phyloP scores from a whole-genome alignment of 2,797 vertebrate species.

The Rhincodon typus region DNA sequence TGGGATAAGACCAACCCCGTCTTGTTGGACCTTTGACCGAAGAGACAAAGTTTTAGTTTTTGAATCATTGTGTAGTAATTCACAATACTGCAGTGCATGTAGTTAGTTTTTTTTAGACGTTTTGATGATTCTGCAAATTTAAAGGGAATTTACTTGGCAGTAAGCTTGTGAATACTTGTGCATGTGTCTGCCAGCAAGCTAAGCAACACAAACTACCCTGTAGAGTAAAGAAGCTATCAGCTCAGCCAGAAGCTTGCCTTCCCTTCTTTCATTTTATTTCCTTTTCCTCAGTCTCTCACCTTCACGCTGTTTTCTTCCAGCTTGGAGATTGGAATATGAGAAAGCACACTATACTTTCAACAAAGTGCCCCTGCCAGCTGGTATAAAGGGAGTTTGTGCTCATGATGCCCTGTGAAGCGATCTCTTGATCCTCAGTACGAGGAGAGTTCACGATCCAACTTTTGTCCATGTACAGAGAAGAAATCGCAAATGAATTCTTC shows the following conservation, averaged over 20 bases:
- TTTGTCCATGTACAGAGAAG: background rate
- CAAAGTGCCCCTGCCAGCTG: background rate
- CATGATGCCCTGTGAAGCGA: background rate
- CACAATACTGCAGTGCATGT: background rate
- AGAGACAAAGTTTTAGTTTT: background rate
- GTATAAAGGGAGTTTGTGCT: background rate
- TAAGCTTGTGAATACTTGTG: background rate
- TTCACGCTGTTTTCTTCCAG: background rate
- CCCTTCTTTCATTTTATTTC: background rate
- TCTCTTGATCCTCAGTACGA: background rate
- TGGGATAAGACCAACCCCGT: background rate
- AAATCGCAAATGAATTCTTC: background rate
- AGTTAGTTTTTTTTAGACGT: background rate
- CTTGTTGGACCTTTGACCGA: background rate
- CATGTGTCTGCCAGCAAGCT: background rate
- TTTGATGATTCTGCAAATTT: background rate
- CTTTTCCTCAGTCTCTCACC: background rate
- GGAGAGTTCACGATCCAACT: background rate
- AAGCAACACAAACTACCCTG: background rate
- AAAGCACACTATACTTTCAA: background rate
- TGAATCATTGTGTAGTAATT: background rate
- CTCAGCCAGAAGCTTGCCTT: background rate
- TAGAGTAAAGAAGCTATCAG: background rate
- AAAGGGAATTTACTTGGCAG: background rate
- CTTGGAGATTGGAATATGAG: background rate